Base-by-base conservation (phyloP, 2,888 invertebrate genomes). In the Troglohyphantes excavatus region DNA sequence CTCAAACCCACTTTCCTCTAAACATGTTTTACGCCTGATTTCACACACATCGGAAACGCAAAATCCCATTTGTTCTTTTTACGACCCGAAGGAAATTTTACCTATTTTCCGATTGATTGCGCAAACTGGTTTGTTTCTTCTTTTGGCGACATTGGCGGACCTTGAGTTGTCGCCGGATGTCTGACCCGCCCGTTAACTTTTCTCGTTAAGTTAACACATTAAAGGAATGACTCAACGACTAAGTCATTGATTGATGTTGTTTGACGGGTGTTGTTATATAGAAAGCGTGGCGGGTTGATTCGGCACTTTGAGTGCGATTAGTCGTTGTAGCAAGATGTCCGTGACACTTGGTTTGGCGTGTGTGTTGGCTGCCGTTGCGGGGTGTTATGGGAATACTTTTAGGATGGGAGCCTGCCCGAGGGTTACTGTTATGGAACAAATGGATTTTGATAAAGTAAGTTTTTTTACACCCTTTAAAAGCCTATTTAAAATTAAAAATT, bases 401-500 rank as follows among this genome's bases (percentile, higher is more conserved):
- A 76, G 70, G 43, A 78, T 90, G 84, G 89, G 89, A 13, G 83
- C 63, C 17, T 90, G 89, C 17, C 89, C 89, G 0, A 61, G 84
- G 29, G 89, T 90, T 19, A 72, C 39, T 29, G 89, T 90, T n/a
- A 90, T 83, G 89, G 84, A 90, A 17, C 19, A 43, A 21, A 19
- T 90, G 7, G 89, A 90, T 61, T 84, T 90, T 65, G 84, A 84
- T 21, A 43, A 27, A 43, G 89, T 90, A 78, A 72, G 83, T n/a
- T n/a, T n/a, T n/a, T n/a, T n/a, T n/a, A n/a, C n/a, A n/a, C n/a
- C n/a, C n/a, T n/a, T n/a, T n/a, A n/a, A n/a, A n/a, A n/a, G n/a
- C n/a, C n/a, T n/a, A n/a, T n/a, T n/a, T n/a, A n/a, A n/a, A n/a
- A n/a, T n/a, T n/a, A n/a, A n/a, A n/a, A n/a, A n/a, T n/a, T n/a